Evolutionary conservation across 2,797 vertebrate genomes (phyloP), one percentile per base, ranked within the genome.

Genomic region (Remorina albescens): DNA sequence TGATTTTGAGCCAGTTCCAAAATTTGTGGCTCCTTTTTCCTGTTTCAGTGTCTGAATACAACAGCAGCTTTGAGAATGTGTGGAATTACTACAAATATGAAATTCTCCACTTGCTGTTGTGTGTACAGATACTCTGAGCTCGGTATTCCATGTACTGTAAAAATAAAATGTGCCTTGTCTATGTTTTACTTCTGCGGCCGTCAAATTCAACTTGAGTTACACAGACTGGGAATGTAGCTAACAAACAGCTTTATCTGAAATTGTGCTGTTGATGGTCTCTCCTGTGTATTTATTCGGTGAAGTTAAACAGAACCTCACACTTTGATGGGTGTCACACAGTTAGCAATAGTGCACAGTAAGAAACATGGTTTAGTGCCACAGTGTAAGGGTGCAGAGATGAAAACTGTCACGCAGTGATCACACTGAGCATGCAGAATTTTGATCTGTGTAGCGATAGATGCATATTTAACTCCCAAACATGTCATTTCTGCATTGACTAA

Each of bases 31-130:
- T 56, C 32, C 46, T 55, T 76, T 39, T 56, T 21, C 16, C 21
- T 13, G n/a, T n/a, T 21, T 21, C 64, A 39, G 66, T 41, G 74
- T 81, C 69, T 86, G 66, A 71, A 74, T 67, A 56, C 67, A 74
- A 70, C 76, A 65, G 78, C 66, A 51, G 65, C 79, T 83, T 76
- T 71, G 57, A 76, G 77, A 76, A 56, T 73, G 75, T 77, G 80
- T 80, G 76, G 78, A 83, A 80, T 69, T 71, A 59, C 69, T 44
- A 63, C 78, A 83, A 83, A 81, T 76, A 84, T 74, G 67, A 77
- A 80, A 82, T 80, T 59, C 62, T 67, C 76, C 46, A 25, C 26
- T 36, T 61, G 30, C 42, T 44, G 41, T 25, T 42, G 59, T 65
- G 60, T 53, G 47, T 56, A 28, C 62, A 49, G 70, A 21, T 41